These are phyloP conservation scores for Herpetotheres cachinnans DNA, from an alignment of 2,113 vertebrate species.

Conservation along the genomic window DNA sequence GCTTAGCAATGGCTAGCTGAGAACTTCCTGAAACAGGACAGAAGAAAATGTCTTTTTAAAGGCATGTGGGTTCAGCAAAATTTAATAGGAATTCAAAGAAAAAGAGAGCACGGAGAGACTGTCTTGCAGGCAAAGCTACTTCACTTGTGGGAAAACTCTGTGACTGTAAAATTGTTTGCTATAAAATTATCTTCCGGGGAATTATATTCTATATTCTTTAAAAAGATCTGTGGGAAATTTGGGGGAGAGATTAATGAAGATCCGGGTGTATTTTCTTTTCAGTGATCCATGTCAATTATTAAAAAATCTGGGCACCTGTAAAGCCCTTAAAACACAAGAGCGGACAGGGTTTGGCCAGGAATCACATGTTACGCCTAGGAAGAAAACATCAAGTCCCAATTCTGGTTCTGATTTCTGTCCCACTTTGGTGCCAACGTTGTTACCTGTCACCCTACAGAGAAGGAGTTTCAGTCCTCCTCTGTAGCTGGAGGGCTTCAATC, in stretches of 20 bases:
- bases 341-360: background rate
- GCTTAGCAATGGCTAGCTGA: background rate
- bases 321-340: background rate
- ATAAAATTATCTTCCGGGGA: background rate
- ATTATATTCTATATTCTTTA: background rate
- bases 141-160: background rate
- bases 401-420: background rate
- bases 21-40: conserved; percentile 22
- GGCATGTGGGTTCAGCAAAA: background rate
- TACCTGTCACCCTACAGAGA: background rate
- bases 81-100: background rate
- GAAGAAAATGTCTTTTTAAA: conserved; percentile 19
- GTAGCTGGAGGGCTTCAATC: background rate
- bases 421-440: background rate
- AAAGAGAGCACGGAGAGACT: background rate
- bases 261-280: background rate
- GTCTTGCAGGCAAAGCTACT: background rate
- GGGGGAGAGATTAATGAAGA: background rate
- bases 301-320: background rate
- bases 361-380: rapidly evolving
- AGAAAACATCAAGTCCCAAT: background rate
- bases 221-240: background rate
- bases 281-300: background rate
- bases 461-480: background rate
- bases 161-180: background rate